These are phyloP conservation scores for Peromyscus nudipes DNA, from an alignment of 2,797 vertebrate species.

Conservation along the genomic window DNA sequence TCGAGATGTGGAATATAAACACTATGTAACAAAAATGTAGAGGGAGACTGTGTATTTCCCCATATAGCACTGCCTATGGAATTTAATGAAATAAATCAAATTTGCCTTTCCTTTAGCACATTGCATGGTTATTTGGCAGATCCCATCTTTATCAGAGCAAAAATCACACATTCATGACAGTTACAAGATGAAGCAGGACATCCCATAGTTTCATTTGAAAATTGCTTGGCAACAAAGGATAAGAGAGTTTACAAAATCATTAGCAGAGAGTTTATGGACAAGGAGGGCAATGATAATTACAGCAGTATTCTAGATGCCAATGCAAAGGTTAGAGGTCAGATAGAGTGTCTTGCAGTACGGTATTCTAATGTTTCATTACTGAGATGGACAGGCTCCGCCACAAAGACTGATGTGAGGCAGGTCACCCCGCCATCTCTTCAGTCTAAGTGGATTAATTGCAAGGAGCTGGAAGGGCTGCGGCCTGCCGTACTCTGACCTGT, in stretches of 20 bases:
- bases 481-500: neutral
- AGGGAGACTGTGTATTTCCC: neutral
- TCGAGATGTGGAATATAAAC: neutral
- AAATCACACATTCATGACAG: neutral
- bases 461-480: neutral
- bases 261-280: neutral
- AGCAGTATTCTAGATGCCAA: neutral
- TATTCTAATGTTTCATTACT: neutral
- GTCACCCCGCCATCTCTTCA: neutral
- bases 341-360: neutral
- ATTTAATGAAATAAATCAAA: neutral
- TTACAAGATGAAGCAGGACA: neutral
- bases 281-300: neutral
- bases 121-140: neutral
- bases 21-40: neutral
- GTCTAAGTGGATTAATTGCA: neutral
- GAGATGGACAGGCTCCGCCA: neutral
- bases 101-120: neutral
- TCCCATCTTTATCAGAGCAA: neutral
- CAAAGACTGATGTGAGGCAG: neutral
- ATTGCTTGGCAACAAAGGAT: neutral
- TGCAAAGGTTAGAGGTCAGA: neutral
- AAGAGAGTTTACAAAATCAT: neutral
- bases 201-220: neutral
- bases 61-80: neutral